phyloP scores from a whole-genome alignment of 35 echinoderm and acorn worm species.

The Lytechinus variegatus region DNA sequence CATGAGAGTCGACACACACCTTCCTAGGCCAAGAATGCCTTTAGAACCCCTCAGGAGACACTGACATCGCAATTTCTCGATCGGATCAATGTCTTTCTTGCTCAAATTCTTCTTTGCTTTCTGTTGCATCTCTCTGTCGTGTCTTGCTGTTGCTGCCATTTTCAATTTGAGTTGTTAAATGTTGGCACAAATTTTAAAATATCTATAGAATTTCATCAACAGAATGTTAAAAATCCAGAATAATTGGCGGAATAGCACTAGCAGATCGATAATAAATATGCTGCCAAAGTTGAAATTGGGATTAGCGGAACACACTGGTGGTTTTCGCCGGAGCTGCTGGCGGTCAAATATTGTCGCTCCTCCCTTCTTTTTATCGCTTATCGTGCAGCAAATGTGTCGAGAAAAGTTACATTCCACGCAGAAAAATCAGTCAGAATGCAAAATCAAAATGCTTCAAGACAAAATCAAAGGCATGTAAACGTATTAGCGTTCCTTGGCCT shows the following conservation, averaged over 20 bases:
- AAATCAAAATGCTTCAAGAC: neutral
- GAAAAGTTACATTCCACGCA: neutral
- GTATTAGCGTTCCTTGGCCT: too few species aligned
- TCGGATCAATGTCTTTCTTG: conserved; percentile 71
- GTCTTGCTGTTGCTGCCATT: conserved; percentile 95
- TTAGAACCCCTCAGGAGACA: conserved; percentile 87
- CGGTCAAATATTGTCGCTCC: neutral
- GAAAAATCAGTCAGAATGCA: neutral
- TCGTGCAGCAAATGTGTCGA: neutral
- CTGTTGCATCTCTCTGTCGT: conserved; percentile 88
- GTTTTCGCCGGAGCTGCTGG: neutral
- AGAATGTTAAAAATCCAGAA: too few species aligned
- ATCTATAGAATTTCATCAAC: neutral
- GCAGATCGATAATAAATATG: too few species aligned
- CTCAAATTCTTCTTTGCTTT: conserved; percentile 69
- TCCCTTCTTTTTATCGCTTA: neutral
- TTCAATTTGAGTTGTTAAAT: neutral
- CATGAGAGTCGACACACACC: conserved; percentile 50
- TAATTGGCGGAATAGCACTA: too few species aligned
- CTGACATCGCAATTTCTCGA: conserved; percentile 82
- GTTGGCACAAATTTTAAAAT: neutral
- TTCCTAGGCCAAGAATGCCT: conserved; percentile 94
- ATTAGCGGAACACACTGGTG: neutral
- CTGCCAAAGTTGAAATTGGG: neutral
- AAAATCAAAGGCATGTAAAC: too few species aligned